Evolutionary conservation across 2,113 vertebrate species (phyloP).

Genomic region (Prietella phreatophila): DNA sequence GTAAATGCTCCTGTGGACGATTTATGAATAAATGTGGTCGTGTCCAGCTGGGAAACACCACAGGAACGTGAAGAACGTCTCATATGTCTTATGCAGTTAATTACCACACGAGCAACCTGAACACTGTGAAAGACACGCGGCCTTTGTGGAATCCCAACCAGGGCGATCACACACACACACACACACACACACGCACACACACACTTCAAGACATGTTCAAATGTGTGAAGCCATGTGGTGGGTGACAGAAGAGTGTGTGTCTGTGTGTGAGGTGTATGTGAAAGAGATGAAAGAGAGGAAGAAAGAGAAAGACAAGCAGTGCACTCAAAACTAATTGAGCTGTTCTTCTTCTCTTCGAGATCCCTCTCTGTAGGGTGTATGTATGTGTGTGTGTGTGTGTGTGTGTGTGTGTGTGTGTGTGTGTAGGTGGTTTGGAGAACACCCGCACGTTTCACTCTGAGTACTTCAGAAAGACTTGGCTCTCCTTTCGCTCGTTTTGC

Average conservation of each 20-base stretch:
- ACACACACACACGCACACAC: slow-evolving; percentile 13
- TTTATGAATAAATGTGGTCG: neutral
- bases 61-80: neutral
- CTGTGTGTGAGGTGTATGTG: neutral
- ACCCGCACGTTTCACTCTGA: slow-evolving; percentile 26
- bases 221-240: neutral
- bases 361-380: neutral
- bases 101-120: neutral
- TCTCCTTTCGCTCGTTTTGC: neutral
- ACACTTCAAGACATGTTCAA: neutral
- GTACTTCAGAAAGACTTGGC: slow-evolving; percentile 26
- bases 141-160: neutral
- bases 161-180: neutral
- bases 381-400: slow-evolving; percentile 9
- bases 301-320: slow-evolving; percentile 4
- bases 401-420: slow-evolving; percentile 14
- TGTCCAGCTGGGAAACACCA: neutral
- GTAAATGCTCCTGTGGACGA: neutral
- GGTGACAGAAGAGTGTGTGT: neutral
- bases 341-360: slow-evolving; percentile 16
- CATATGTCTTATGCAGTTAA: neutral
- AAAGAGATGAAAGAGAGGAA: neutral
- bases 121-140: neutral
- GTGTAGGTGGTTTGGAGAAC: slow-evolving; percentile 16
- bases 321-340: slow-evolving; percentile 36